Evolutionary conservation across 2,888 invertebrate genomes (phyloP).

Genomic region (Gandaritis pyraliata): DNA sequence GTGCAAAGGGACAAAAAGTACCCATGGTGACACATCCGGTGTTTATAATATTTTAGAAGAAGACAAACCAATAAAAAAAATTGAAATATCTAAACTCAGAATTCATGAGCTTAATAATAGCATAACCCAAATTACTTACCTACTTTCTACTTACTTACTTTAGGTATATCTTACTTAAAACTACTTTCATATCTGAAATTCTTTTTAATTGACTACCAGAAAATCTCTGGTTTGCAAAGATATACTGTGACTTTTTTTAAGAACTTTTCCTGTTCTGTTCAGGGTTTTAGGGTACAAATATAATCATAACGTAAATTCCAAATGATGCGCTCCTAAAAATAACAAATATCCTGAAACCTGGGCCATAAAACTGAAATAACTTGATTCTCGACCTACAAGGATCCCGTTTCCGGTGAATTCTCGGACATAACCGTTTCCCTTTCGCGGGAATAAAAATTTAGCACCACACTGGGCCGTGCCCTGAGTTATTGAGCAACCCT

Average conservation of each 20-base stretch:
- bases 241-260: no score
- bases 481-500: constrained; percentile 59
- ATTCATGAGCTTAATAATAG: neutral
- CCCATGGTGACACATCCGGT: neutral
- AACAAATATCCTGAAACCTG: constrained; percentile 22
- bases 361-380: constrained; percentile 33
- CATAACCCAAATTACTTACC: no score
- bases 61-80: neutral
- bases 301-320: neutral
- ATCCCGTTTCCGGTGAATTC: constrained; percentile 62
- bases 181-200: no score
- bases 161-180: no score
- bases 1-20: neutral
- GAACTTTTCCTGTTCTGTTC: no score
- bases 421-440: constrained; percentile 74
- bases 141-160: no score
- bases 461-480: constrained; percentile 63
- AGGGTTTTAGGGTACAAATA: no score
- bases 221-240: no score
- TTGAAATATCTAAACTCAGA: neutral
- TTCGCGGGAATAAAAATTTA: constrained; percentile 73
- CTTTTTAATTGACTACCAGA: no score
- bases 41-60: neutral
- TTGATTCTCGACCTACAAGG: constrained; percentile 31
- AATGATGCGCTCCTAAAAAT: constrained; percentile 12